Base-by-base conservation (phyloP, 1,140 invertebrate genomes). In the Drosophila miranda region DNA sequence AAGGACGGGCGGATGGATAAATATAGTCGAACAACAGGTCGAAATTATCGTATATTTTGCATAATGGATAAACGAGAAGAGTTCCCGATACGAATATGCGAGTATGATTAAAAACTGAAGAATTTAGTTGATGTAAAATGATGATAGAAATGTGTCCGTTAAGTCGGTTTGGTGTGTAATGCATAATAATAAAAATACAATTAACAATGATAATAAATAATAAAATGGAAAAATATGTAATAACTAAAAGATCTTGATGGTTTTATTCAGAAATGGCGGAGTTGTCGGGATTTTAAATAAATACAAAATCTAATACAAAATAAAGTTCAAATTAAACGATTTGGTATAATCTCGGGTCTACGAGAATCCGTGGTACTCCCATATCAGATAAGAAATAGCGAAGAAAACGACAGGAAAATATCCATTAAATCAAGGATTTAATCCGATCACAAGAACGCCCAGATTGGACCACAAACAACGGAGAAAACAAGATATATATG, bases 91-190 rank as follows among this genome's bases (percentile, higher is more conserved):
- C 45, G 69, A 69, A 63, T 66, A 67, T 52, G 52, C 34, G 34
- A 38, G 34, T 38, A 13, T 38, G 11, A 38, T 54, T 61, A 59
- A 38, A 76, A 80, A 82, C 78, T 78, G 82, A 86, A 75, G 82
- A 86, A 78, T 78, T 82, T 82, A 82, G 74, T 54, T 71, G 78
- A 82, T 87, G 78, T 82, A 86, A 75, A 84, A 86, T 62, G 55
- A 86, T 62, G 55, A 73, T 50, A 75, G 51, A 55, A 75, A 59
- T 69, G 64, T 75, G 59, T 71, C 59, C 52, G 71, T 64, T 64
- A 59, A 75, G 75, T 75, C 79, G 79, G 54, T 75, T 82, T 63
- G 70, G 76, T 73, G 79, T 84, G 48, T 75, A 83, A 70, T 87
- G 69, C 81, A 87, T 87, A 75, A 63, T 66, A 54, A 56, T 56